Conservation (phyloP, 2,113 vertebrate genomes). For the Macroglossus sobrinus region DNA sequence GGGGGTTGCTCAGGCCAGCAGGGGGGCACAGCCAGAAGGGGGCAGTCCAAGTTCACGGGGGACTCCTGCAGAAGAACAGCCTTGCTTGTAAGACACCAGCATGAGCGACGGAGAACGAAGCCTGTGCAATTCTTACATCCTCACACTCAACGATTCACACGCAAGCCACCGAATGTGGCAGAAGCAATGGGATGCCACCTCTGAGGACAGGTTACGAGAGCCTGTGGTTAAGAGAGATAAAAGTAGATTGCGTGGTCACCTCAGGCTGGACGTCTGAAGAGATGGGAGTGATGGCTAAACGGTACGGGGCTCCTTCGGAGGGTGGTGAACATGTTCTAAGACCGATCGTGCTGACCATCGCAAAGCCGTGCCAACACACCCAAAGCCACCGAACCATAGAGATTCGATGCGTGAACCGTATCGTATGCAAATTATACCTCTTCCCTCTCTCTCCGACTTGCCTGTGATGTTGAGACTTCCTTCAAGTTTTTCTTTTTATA, state of each 20-base stretch:
- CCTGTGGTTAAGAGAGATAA: not conserved
- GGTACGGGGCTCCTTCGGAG: not conserved
- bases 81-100: not conserved
- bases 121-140: too few relatives aligned
- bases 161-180: not conserved
- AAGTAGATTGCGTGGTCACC: not conserved
- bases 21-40: not conserved
- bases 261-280: not conserved
- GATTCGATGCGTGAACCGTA: not conserved
- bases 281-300: not conserved
- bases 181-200: not conserved
- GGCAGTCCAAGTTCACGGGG: not conserved
- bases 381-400: not conserved
- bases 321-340: not conserved
- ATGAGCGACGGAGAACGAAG: not conserved
- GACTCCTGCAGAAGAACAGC: accelerated
- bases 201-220: not conserved
- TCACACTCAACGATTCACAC: not conserved
- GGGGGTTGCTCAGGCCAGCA: not conserved
- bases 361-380: not conserved
- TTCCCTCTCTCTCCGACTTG: too few relatives aligned
- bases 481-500: not conserved
- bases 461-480: too few relatives aligned
- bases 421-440: too few relatives aligned
- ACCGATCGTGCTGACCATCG: not conserved